Conservation (phyloP, 2,888 invertebrate species). For the Drosophila histrio region DNA sequence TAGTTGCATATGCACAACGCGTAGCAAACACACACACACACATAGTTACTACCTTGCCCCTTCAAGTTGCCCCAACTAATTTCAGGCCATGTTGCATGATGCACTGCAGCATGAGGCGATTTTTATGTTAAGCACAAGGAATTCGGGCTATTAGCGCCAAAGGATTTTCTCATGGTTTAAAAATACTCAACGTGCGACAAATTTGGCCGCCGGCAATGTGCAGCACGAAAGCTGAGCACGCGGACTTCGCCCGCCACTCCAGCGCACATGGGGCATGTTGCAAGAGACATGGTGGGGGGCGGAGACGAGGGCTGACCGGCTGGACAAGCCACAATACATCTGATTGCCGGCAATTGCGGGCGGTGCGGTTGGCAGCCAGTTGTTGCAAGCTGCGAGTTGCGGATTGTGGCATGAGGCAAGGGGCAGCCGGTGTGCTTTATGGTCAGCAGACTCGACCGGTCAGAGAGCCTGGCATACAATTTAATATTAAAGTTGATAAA, state of each 20-base stretch:
- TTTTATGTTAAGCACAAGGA: conserved; percentile 80
- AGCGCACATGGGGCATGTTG: background rate
- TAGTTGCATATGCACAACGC: conserved; percentile 46
- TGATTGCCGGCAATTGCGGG: conserved; percentile 69
- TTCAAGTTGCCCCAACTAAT: conserved; percentile 47
- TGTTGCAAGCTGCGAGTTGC: background rate
- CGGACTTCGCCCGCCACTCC: conserved; percentile 39
- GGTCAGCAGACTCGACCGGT: conserved; percentile 54
- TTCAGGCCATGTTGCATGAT: conserved; percentile 71
- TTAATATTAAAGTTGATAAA: conserved; percentile 83
- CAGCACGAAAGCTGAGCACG: conserved; percentile 79
- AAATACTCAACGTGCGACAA: conserved; percentile 79
- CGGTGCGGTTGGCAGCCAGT: conserved; percentile 63
- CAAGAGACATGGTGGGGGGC: background rate
- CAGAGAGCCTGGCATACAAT: conserved; percentile 71
- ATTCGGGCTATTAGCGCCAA: conserved; percentile 84
- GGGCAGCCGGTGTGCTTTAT: conserved; percentile 56
- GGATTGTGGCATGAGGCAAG: background rate
- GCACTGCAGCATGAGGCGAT: conserved; percentile 74
- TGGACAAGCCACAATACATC: conserved; percentile 64
- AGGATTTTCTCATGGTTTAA: conserved; percentile 84
- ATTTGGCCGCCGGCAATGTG: conserved; percentile 75
- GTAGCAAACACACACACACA: conserved; percentile 21
- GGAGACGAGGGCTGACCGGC: conserved; percentile 39
- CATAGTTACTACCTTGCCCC: background rate